Conservation (phyloP, 2,888 invertebrate species). For the Heliconius erato region DNA sequence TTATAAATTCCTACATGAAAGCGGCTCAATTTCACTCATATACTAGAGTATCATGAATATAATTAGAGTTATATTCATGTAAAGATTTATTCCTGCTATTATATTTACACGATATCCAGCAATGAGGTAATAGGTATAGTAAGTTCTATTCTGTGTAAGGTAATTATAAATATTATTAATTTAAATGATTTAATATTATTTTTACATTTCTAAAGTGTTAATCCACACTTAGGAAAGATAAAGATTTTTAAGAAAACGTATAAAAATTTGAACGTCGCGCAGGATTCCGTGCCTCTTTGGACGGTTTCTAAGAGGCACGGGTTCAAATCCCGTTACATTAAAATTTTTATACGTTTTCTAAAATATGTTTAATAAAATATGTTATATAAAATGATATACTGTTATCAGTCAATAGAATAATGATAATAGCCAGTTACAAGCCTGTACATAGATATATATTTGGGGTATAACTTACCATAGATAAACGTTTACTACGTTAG, state of each 20-base stretch:
- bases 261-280: too few species aligned
- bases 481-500: slow-evolving; percentile 10
- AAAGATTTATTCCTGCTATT: not conserved
- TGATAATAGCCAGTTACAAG: too few species aligned
- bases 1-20: slow-evolving; percentile 10
- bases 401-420: not conserved
- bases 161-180: not conserved
- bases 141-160: not conserved
- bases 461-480: not conserved
- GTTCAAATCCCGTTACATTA: too few species aligned
- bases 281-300: too few species aligned
- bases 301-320: too few species aligned
- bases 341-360: too few species aligned
- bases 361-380: too few species aligned
- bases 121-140: not conserved
- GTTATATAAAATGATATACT: too few species aligned
- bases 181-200: not conserved
- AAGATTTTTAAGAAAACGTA: too few species aligned
- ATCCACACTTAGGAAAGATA: too few species aligned
- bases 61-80: too few species aligned
- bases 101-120: not conserved
- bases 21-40: slow-evolving; percentile 8
- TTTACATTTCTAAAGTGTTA: not conserved
- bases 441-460: not conserved
- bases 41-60: too few species aligned